phyloP scores from a whole-genome alignment of 1,140 invertebrate genomes.

The Drosophila guanche region DNA sequence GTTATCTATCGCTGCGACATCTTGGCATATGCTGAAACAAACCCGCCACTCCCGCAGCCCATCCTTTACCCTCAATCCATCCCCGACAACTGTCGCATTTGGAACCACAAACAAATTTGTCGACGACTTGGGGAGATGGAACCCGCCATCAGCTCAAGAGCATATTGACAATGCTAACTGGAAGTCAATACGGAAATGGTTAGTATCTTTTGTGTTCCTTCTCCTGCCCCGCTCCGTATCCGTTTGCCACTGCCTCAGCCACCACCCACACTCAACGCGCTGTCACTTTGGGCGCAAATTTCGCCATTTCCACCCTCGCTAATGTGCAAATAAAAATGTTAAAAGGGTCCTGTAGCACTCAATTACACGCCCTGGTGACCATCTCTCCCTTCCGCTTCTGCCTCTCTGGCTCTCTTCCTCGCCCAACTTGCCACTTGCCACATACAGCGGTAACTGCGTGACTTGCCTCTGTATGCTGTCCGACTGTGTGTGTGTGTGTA shows the following conservation, averaged over 20 bases:
- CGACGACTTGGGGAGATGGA: conserved; percentile 70
- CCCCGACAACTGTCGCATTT: conserved; percentile 62
- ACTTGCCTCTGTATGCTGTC: conserved; percentile 43
- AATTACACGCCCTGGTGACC: conserved; percentile 83
- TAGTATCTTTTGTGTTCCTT: conserved; percentile 12
- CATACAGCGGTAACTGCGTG: conserved; percentile 24
- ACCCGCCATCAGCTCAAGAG: conserved; percentile 45
- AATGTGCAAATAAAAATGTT: conserved; percentile 84
- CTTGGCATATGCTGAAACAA: conserved; percentile 55
- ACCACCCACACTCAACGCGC: conserved; percentile 76
- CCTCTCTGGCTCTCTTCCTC: background rate
- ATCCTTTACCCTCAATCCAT: background rate
- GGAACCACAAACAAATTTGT: conserved; percentile 79
- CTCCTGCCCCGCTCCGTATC: background rate
- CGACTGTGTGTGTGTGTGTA: conserved; percentile 15
- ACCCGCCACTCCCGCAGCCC: conserved; percentile 6
- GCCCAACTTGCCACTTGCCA: background rate
- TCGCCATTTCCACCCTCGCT: conserved; percentile 82
- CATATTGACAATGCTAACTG: conserved; percentile 73
- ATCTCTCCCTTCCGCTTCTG: conserved; percentile 55
- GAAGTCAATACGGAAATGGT: conserved; percentile 61
- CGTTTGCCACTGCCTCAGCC: background rate
- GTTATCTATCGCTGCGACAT: conserved; percentile 19
- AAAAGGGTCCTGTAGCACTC: conserved; percentile 83
- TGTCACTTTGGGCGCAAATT: conserved; percentile 81